Evolutionary conservation across 2,797 vertebrate genomes (phyloP).

Genomic region (Takifugu ocellatus): DNA sequence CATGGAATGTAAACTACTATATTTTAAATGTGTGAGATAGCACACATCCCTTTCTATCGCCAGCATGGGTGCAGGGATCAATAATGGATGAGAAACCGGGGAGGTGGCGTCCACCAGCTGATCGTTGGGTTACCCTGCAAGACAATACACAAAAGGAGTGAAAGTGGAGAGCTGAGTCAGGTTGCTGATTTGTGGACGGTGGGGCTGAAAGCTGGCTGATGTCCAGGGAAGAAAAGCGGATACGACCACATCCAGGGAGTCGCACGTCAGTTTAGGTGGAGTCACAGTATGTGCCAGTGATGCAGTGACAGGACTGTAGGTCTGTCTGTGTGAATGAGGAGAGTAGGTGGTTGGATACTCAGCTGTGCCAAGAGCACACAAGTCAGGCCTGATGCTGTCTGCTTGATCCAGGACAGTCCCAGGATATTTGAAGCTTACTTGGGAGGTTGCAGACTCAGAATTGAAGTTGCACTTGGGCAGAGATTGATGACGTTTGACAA

Average conservation of each 20-base stretch:
- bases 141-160: conserved; percentile 75
- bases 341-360: too few species aligned
- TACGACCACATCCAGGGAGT: conserved; percentile 34
- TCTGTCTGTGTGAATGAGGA: too few species aligned
- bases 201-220: conserved; percentile 16
- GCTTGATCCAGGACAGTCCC: too few species aligned
- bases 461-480: too few species aligned
- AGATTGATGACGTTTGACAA: too few species aligned
- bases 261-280: conserved; percentile 54
- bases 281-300: conserved; percentile 11
- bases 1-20: too few species aligned
- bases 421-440: too few species aligned
- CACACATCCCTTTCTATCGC: conserved; percentile 52
- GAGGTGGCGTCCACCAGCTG: conserved; percentile 49
- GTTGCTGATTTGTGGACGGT: conserved; percentile 50
- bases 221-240: conserved; percentile 17
- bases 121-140: conserved; percentile 75
- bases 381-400: too few species aligned
- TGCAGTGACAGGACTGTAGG: not conserved
- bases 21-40: not conserved
- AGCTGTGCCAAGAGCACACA: too few species aligned
- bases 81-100: conserved; percentile 73
- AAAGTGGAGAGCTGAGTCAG: conserved; percentile 71
- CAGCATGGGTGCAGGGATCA: conserved; percentile 53
- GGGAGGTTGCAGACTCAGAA: too few species aligned